Percentiles rank a stretch among this genome's conserved stretches.
Evolutionary conservation across 2,888 invertebrate genomes (phyloP).

Genomic region (Drosophila anomelani): DNA sequence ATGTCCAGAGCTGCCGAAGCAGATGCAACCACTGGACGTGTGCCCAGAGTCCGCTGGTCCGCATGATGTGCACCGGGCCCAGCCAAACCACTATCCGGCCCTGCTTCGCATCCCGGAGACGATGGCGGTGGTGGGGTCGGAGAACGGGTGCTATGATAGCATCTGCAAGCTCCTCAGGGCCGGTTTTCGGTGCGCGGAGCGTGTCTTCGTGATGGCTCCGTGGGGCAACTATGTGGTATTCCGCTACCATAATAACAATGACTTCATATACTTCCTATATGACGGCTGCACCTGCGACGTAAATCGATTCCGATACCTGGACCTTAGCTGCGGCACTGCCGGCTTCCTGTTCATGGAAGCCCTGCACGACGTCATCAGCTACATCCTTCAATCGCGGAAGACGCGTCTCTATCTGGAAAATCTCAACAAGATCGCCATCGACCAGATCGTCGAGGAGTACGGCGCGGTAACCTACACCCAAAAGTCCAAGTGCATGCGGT

Average conservation of each 20-base stretch:
- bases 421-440: conserved; percentile 73
- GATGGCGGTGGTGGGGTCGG: conserved; percentile 78
- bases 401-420: conserved; percentile 69
- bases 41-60: conserved; percentile 66
- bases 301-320: conserved; percentile 78
- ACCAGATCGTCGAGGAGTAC: conserved; percentile 63
- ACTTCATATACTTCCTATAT: conserved; percentile 76
- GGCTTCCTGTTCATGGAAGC: conserved; percentile 77
- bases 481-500: conserved; percentile 72
- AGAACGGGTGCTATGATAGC: conserved; percentile 79
- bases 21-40: conserved; percentile 63
- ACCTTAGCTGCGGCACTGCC: conserved; percentile 78
- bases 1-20: conserved; percentile 63
- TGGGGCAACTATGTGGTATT: conserved; percentile 83
- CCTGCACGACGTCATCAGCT: conserved; percentile 72
- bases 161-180: conserved; percentile 73
- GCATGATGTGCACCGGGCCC: conserved; percentile 66
- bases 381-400: conserved; percentile 73
- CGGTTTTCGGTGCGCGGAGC: conserved; percentile 80
- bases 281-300: conserved; percentile 83
- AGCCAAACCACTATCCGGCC: conserved; percentile 81
- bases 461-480: conserved; percentile 68
- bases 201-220: conserved; percentile 82
- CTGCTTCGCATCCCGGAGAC: conserved; percentile 68
- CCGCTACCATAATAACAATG: conserved; percentile 64